Evolutionary conservation across 2,797 vertebrate genomes (phyloP), one percentile per base, ranked within the genome.

Genomic region (Macroramphosus scolopax): DNA sequence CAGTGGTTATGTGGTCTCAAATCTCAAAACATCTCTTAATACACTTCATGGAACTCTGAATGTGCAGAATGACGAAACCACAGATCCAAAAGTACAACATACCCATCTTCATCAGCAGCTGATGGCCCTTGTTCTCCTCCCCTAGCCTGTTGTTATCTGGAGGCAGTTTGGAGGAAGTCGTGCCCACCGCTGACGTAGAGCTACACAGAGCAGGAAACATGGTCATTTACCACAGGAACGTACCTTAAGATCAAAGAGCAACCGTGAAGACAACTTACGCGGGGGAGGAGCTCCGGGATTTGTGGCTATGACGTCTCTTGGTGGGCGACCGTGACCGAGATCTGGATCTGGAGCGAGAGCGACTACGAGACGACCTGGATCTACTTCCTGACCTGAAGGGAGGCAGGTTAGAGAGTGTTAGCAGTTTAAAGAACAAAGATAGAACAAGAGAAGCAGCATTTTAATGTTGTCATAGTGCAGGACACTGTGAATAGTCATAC

Each of bases 21-120:
- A n/a, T n/a, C n/a, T n/a, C n/a, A n/a, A n/a, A n/a, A n/a, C n/a
- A n/a, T n/a, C n/a, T n/a, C n/a, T n/a, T n/a, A n/a, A n/a, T n/a
- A n/a, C n/a, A n/a, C n/a, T n/a, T n/a, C n/a, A n/a, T n/a, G n/a
- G n/a, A n/a, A n/a, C n/a, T n/a, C n/a, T n/a, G n/a, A n/a, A n/a
- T n/a, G n/a, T n/a, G n/a, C n/a, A 22, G 6, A 22, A 22, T 22
- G 20, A 3, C 6, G 20, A 22, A 22, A 3, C 6, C 3, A 5
- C 3, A 17, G 2, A 13, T 10, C 31, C 11, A 9, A 44, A 25
- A n/a, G n/a, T n/a, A n/a, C 4, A 17, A 5, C 81, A 66, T 85
- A 98, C 97, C 97, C 97, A 99, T 99, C 83, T 99, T 99, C 84
- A 98, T 95, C 1, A 99, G 90, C 88, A 99, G 93, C 80, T 98